A percentile compares a stretch with the other conserved stretches of the same genome.
These are phyloP conservation scores for Stichodactyla helianthus DNA, from an alignment of 64 coral and sea anemone species.

Conservation along the genomic window DNA sequence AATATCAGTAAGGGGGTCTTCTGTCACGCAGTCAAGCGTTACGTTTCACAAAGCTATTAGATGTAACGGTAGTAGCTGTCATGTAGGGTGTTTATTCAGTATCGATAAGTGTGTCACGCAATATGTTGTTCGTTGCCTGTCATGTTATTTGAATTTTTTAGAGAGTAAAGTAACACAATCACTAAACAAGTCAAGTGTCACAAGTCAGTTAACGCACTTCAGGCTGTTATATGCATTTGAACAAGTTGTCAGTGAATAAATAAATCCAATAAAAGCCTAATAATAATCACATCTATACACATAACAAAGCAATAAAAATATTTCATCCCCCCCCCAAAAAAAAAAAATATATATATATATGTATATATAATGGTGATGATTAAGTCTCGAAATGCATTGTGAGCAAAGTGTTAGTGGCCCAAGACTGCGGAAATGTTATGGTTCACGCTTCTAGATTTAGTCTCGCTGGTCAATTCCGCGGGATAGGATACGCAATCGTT, in stretches of 20 bases:
- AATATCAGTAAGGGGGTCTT: neutral
- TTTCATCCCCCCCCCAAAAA: no score
- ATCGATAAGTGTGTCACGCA: conserved; percentile 3
- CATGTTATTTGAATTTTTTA: neutral
- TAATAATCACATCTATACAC: neutral
- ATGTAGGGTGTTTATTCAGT: neutral
- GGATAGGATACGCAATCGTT: no score
- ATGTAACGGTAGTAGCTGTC: neutral
- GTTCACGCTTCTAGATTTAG: no score
- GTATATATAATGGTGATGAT: no score
- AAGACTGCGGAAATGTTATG: no score
- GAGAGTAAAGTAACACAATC: neutral
- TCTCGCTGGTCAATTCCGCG: no score
- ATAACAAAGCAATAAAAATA: neutral
- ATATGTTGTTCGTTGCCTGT: neutral
- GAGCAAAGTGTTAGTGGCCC: no score
- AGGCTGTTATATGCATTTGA: neutral
- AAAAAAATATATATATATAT: no score
- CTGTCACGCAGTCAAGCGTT: neutral
- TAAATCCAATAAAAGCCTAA: neutral
- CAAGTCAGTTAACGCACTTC: conserved; percentile 6
- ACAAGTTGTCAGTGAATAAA: neutral
- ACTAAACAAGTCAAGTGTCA: neutral
- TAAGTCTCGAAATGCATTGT: no score
- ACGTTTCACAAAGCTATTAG: neutral